phyloP scores from a whole-genome alignment of 2,888 invertebrate species.

The Mythimna albipuncta region DNA sequence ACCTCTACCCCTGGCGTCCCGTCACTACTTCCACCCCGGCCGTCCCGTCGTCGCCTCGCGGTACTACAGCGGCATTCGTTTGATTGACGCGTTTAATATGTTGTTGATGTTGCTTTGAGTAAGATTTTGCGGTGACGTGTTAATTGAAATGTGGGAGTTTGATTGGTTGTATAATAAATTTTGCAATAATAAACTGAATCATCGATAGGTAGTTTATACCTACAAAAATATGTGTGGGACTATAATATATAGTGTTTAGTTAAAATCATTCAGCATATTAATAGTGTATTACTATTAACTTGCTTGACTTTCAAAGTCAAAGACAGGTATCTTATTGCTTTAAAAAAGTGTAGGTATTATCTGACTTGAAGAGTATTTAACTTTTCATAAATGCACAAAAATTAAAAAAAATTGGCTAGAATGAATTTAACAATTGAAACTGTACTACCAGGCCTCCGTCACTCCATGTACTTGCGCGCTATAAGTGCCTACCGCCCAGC shows the following conservation, averaged over 20 bases:
- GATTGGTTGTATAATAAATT: constrained; percentile 4
- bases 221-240: not conserved
- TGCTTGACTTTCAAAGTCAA: not conserved
- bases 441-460: no score
- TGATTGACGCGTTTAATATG: constrained; percentile 72
- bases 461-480: no score
- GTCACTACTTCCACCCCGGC: constrained; percentile 16
- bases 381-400: no score
- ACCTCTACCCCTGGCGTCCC: constrained; percentile 36
- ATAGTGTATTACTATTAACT: not conserved
- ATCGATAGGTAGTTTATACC: not conserved
- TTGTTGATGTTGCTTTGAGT: constrained; percentile 50
- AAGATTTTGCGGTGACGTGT: constrained; percentile 40
- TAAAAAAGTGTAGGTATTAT: no score
- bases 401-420: no score
- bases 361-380: no score
- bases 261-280: not conserved
- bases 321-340: not conserved
- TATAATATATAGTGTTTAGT: not conserved
- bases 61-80: constrained; percentile 65
- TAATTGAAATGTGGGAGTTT: constrained; percentile 31
- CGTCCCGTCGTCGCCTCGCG: constrained; percentile 62
- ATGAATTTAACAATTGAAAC: no score
- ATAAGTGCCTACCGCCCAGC: no score
- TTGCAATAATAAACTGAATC: not conserved